Evolutionary conservation across 2,113 vertebrate genomes (phyloP), one percentile per base, ranked within the genome.

Genomic region (Rhipidura dahli): DNA sequence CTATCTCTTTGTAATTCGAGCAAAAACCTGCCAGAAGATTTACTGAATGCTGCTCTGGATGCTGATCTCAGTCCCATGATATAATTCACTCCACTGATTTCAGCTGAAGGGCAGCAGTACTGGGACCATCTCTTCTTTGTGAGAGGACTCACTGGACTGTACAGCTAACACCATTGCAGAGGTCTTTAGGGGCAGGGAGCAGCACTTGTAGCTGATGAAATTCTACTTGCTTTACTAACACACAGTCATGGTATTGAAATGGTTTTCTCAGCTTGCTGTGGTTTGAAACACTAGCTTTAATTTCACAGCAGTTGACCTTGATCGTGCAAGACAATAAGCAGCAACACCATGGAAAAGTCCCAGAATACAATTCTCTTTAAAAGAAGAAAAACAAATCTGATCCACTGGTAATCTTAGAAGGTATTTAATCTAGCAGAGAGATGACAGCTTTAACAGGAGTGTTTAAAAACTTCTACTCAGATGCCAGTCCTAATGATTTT

Each of bases 321-420:
- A 97, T 96, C 51, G 1, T 65, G 84, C 70, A 80, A 90, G 89
- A 96, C 94, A 97, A 94, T 89, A 88, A 96, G 90, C 69, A 90
- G 92, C 27, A 16, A 64, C 79, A 87, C 82, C 73, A 3, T 83
- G 87, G 95, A 96, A 77, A 96, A 90, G 76, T 94, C 97, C 93
- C 93, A 93, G 92, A 97, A 96, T 94, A 83, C 84, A 90, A 30
- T 87, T 97, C 72, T 87, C 72, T 91, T 93, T 91, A 83, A 96
- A 95, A 97, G 94, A 95, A 96, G 83, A 87, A 96, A 97, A 97
- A 94, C 90, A 96, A 97, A 96, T 90, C 59, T 91, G 79, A 97
- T 96, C 96, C 89, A 65, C 66, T 83, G 78, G 95, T 97, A 97
- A 97, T 83, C 76, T 93, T 96, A 97, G 96, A 96, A 93, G 89